A percentile compares a stretch with the other conserved stretches of the same genome.
These are phyloP conservation scores for Gasteruption jaculator DNA, from an alignment of 2,888 invertebrate species.

Conservation along the genomic window DNA sequence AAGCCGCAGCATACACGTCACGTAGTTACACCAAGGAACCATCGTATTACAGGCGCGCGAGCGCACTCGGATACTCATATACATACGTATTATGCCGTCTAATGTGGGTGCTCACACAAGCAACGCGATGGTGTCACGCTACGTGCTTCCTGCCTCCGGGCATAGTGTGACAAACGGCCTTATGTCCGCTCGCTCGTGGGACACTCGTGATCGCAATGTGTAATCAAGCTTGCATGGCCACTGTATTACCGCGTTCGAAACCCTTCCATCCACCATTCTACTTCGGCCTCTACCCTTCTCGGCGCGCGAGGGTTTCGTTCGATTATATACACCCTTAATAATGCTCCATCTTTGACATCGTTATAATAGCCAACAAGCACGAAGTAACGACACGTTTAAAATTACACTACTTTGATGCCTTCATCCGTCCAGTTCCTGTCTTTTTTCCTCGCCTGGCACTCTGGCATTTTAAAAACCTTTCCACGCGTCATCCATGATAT, in stretches of 20 bases:
- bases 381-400: no score
- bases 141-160: slow-evolving; percentile 49
- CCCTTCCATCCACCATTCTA: slow-evolving; percentile 24
- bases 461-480: no score
- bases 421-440: no score
- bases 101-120: slow-evolving; percentile 28
- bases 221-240: slow-evolving; percentile 44
- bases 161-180: slow-evolving; percentile 42
- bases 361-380: no score
- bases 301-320: no score
- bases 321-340: no score
- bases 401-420: no score
- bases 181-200: slow-evolving; percentile 43
- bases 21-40: slow-evolving; percentile 40
- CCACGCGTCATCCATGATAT: no score
- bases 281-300: no score
- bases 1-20: slow-evolving; percentile 38
- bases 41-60: slow-evolving; percentile 43
- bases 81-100: slow-evolving; percentile 34
- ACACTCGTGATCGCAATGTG: slow-evolving; percentile 50
- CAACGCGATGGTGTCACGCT: slow-evolving; percentile 43
- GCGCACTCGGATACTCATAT: no score
- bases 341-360: no score
- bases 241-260: slow-evolving; percentile 34
- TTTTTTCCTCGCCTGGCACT: no score